Conservation (phyloP, 2,113 vertebrate species). For the Nicator chloris region DNA sequence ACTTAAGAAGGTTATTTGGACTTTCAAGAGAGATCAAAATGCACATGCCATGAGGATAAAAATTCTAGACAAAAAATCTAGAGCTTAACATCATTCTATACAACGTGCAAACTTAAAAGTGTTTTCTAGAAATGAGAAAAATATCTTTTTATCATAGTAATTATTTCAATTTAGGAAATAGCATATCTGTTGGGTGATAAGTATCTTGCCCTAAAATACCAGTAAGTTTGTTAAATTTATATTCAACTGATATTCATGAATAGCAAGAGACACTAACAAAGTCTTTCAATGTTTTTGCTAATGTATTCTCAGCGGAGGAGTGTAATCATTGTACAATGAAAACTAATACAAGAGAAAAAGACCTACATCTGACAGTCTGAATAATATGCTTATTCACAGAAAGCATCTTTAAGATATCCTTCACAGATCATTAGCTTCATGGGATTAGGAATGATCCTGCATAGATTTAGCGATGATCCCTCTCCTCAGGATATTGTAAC, state of each 20-base stretch:
- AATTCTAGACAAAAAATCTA: not conserved
- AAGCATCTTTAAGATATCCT: constrained; percentile 64
- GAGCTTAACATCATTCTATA: not conserved
- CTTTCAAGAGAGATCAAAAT: not conserved
- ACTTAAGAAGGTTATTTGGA: not conserved
- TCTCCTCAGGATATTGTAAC: constrained; percentile 53
- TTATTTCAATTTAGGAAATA: not conserved
- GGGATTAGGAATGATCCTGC: constrained; percentile 64
- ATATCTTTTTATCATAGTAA: not conserved
- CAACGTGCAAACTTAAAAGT: not conserved
- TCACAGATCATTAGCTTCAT: constrained; percentile 71
- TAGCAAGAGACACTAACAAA: constrained; percentile 21
- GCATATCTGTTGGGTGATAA: not conserved
- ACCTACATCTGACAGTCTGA: not conserved
- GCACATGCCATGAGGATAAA: not conserved
- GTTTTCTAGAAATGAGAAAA: not conserved
- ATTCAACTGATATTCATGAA: not conserved
- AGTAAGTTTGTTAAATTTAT: not conserved
- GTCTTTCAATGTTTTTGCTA: constrained; percentile 35
- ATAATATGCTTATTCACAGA: constrained; percentile 56
- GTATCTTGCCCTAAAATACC: not conserved
- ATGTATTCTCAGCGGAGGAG: not conserved
- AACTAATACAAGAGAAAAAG: constrained; percentile 5
- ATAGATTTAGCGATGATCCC: constrained; percentile 55
- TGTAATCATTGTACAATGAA: constrained; percentile 19